phyloP scores from a whole-genome alignment of 1,140 invertebrate genomes.

The Scaptomyza graminum region DNA sequence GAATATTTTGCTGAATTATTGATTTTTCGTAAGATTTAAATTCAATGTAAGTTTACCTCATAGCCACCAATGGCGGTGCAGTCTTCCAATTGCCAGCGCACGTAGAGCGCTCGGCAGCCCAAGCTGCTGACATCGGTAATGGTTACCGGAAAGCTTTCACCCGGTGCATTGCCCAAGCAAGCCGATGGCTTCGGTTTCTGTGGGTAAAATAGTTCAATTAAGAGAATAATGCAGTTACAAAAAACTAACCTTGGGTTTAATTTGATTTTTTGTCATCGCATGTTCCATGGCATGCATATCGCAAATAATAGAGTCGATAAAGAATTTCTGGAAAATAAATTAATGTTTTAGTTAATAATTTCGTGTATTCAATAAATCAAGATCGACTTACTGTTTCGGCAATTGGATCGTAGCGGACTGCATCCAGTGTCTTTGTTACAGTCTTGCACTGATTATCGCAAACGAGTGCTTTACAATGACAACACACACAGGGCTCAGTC shows the following conservation, averaged over 20 bases:
- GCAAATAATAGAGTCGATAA: constrained; percentile 75
- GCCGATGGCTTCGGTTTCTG: constrained; percentile 15
- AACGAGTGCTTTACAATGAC: constrained; percentile 65
- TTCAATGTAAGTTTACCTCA: constrained; percentile 45
- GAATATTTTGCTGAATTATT: neutral
- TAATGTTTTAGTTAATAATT: too few species aligned
- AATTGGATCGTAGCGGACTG: constrained; percentile 48
- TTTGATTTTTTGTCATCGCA: constrained; percentile 56
- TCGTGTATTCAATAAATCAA: neutral
- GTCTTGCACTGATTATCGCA: constrained; percentile 64
- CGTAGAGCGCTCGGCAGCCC: constrained; percentile 63
- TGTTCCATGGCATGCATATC: constrained; percentile 77
- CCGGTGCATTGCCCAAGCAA: constrained; percentile 17
- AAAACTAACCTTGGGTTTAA: constrained; percentile 56
- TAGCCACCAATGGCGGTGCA: constrained; percentile 70
- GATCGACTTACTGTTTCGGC: constrained; percentile 57
- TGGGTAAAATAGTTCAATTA: too few species aligned
- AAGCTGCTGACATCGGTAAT: constrained; percentile 62
- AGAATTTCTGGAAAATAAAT: constrained; percentile 61
- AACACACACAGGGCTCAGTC: constrained; percentile 46
- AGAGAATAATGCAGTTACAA: neutral
- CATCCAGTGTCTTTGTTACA: constrained; percentile 55
- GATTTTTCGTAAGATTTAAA: neutral
- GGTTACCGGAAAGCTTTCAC: constrained; percentile 65
- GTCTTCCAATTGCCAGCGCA: constrained; percentile 70